These are phyloP conservation scores for Lepidocyrtinus sp. DNA, from an alignment of 2,888 invertebrate genomes.

Conservation along the genomic window DNA sequence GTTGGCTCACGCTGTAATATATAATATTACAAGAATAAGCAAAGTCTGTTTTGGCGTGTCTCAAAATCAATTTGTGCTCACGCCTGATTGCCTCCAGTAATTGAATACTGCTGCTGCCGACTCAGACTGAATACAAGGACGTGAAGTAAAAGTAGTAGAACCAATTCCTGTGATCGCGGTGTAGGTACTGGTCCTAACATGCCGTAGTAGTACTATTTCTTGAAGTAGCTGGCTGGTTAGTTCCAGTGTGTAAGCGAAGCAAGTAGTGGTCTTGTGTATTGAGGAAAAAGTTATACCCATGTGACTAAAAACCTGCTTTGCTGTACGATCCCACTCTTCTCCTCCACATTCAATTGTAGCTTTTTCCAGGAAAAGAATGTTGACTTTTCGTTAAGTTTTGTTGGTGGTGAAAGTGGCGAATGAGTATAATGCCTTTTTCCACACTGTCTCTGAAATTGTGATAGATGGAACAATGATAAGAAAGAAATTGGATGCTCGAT, in stretches of 20 bases:
- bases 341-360: conserved; percentile 43
- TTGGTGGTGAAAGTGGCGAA: conserved; percentile 44
- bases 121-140: conserved; percentile 60
- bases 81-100: conserved; percentile 70
- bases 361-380: conserved; percentile 24
- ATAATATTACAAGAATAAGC: conserved; percentile 63
- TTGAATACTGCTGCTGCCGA: conserved; percentile 70
- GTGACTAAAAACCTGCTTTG: background rate
- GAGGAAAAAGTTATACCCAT: conserved; percentile 13
- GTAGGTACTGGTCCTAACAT: background rate
- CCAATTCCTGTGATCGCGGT: background rate
- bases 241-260: background rate
- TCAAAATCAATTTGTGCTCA: conserved; percentile 70
- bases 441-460: conserved; percentile 30
- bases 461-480: conserved; percentile 70
- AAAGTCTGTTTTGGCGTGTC: conserved; percentile 70
- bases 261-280: background rate
- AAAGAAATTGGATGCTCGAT: background rate
- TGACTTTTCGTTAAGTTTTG: conserved; percentile 49
- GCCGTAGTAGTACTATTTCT: background rate
- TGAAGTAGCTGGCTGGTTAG: background rate
- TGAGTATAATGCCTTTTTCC: conserved; percentile 37
- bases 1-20: conserved; percentile 62
- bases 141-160: conserved; percentile 36
- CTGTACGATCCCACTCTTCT: conserved; percentile 17